Conservation (phyloP, 2,113 vertebrate species). For the Siniperca knerii region DNA sequence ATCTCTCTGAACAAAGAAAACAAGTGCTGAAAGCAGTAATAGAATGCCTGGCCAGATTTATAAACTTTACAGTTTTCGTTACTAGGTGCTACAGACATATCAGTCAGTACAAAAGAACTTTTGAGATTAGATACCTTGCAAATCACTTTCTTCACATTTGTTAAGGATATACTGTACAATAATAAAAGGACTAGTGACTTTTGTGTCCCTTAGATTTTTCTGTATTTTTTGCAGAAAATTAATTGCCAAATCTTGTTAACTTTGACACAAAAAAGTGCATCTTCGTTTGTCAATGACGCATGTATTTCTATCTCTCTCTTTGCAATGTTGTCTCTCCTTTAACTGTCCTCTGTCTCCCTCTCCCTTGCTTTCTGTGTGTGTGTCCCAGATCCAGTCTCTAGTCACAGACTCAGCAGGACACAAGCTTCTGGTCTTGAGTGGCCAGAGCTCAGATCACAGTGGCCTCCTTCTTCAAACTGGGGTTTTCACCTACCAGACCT, state of each 20-base stretch:
- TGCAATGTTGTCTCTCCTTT: conserved; percentile 33
- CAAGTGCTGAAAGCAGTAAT: not conserved
- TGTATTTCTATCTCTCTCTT: conserved; percentile 15
- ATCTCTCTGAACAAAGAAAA: not conserved
- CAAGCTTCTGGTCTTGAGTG: conserved; percentile 95
- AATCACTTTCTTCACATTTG: not conserved
- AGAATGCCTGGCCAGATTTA: too few relatives aligned
- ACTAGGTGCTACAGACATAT: not conserved
- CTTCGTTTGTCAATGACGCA: not conserved
- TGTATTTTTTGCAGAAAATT: not conserved
- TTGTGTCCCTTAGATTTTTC: not conserved
- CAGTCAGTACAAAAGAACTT: too few relatives aligned
- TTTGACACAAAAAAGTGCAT: conserved; percentile 31
- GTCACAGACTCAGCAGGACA: conserved; percentile 90
- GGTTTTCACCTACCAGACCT: conserved; percentile 89
- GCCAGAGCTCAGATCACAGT: conserved; percentile 93
- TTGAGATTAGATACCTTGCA: not conserved
- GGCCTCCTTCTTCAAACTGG: conserved; percentile 94
- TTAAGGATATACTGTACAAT: not conserved
- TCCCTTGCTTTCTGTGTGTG: conserved; percentile 21
- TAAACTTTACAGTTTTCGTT: not conserved
- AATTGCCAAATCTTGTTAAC: conserved; percentile 8
- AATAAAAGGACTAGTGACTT: not conserved
- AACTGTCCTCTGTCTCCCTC: conserved; percentile 36
- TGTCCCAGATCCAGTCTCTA: conserved; percentile 90